Percentiles rank a stretch among this genome's conserved stretches.
phyloP scores from a whole-genome alignment of 2,888 invertebrate genomes.

The Lepas anatifera region DNA sequence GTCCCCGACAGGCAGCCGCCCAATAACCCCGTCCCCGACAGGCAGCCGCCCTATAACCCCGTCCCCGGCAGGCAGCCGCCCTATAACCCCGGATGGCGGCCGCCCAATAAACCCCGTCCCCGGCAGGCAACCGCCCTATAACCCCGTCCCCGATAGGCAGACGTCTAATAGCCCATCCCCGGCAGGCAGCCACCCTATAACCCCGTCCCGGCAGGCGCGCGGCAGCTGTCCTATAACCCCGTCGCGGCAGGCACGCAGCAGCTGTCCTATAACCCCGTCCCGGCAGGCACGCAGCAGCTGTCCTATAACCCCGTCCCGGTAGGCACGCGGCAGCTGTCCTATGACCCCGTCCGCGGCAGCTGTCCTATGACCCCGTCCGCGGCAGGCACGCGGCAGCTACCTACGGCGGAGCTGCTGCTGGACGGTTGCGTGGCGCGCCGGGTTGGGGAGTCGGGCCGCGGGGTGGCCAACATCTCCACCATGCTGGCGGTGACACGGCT shows the following conservation, averaged over 20 bases:
- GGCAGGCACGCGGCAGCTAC: slow-evolving; percentile 40
- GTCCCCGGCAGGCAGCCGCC: too few species aligned
- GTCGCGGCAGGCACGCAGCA: slow-evolving; percentile 40
- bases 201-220: slow-evolving; percentile 32
- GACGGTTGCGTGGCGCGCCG: slow-evolving; percentile 38
- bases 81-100: too few species aligned
- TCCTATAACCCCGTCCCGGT: too few species aligned
- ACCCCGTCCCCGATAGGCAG: too few species aligned
- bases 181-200: not conserved
- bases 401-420: slow-evolving; percentile 44
- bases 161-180: too few species aligned
- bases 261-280: slow-evolving; percentile 28
- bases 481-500: slow-evolving; percentile 44
- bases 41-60: too few species aligned
- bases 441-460: slow-evolving; percentile 38
- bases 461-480: slow-evolving; percentile 40
- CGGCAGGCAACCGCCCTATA: too few species aligned
- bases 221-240: slow-evolving; percentile 45
- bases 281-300: too few species aligned
- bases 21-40: too few species aligned
- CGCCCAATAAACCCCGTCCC: too few species aligned
- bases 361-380: not conserved
- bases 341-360: not conserved
- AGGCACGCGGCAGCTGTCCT: too few species aligned
- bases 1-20: too few species aligned